Evolutionary conservation across 1,140 invertebrate species (phyloP).

Genomic region (Sycophaga agraensis): DNA sequence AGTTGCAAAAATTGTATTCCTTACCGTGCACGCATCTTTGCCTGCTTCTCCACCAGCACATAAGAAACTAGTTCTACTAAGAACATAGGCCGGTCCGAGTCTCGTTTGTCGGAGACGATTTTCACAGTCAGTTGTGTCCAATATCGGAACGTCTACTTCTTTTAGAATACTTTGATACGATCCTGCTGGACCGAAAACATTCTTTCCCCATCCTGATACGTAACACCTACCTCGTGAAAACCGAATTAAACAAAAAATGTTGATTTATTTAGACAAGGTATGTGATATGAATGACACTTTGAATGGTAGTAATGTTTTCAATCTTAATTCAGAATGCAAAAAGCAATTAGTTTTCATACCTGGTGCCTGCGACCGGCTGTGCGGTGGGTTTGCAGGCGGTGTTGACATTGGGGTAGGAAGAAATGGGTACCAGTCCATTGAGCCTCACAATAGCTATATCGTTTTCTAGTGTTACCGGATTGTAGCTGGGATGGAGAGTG

Average conservation of each 20-base stretch:
- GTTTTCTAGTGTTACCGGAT: slow-evolving; percentile 66
- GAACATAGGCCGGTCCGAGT: slow-evolving; percentile 63
- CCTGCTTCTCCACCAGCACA: slow-evolving; percentile 76
- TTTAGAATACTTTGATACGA: slow-evolving; percentile 69
- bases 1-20: not conserved
- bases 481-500: slow-evolving; percentile 67
- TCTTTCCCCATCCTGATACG: slow-evolving; percentile 82
- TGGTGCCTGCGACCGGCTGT: slow-evolving; percentile 58
- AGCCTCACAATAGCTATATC: slow-evolving; percentile 70
- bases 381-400: slow-evolving; percentile 68
- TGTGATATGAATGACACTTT: too few species aligned
- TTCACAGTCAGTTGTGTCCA: slow-evolving; percentile 66
- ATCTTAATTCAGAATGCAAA: too few species aligned
- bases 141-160: slow-evolving; percentile 71
- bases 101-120: slow-evolving; percentile 64
- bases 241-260: too few species aligned
- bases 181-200: slow-evolving; percentile 68
- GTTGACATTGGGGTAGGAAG: slow-evolving; percentile 67
- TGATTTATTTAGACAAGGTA: too few species aligned
- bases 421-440: slow-evolving; percentile 60
- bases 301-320: too few species aligned
- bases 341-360: slow-evolving; percentile 53
- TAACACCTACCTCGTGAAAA: slow-evolving; percentile 59
- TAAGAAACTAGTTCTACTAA: slow-evolving; percentile 69
- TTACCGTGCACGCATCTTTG: slow-evolving; percentile 75